Evolutionary conservation across 2,888 invertebrate genomes (phyloP).

Genomic region (Parasteatoda lunata): DNA sequence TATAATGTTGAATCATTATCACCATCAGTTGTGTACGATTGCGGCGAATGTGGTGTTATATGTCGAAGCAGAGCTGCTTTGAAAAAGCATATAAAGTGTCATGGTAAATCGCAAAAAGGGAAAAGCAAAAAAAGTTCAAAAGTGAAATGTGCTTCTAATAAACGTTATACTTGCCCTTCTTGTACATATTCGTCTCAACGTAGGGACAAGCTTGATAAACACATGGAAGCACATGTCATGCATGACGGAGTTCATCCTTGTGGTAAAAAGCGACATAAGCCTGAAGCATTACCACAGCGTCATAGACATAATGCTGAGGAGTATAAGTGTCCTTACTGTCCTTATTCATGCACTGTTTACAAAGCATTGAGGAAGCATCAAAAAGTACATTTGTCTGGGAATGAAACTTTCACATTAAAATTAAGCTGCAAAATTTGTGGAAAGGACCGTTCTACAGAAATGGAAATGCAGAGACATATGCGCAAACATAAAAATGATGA

Average conservation of each 20-base stretch:
- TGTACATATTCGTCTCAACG: conserved; percentile 74
- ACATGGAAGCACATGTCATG: conserved; percentile 75
- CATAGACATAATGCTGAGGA: conserved; percentile 76
- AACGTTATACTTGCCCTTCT: conserved; percentile 73
- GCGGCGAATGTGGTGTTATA: conserved; percentile 75
- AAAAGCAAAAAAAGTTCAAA: conserved; percentile 52
- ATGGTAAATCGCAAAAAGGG: conserved; percentile 69
- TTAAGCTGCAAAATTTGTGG: conserved; percentile 78
- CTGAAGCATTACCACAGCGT: conserved; percentile 75
- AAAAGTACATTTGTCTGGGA: conserved; percentile 75
- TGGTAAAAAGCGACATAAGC: conserved; percentile 75
- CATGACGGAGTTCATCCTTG: conserved; percentile 75
- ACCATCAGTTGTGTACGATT: conserved; percentile 73
- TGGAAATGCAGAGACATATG: conserved; percentile 77
- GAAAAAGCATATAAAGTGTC: conserved; percentile 75
- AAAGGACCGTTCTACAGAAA: conserved; percentile 77
- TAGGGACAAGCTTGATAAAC: conserved; percentile 76
- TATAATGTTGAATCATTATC: background rate
- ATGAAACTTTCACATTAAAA: conserved; percentile 57
- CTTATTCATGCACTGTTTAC: conserved; percentile 78
- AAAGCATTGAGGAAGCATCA: conserved; percentile 78
- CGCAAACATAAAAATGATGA: conserved; percentile 77
- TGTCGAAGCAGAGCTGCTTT: conserved; percentile 75
- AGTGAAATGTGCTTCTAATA: conserved; percentile 40
- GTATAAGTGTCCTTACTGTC: conserved; percentile 77